Percentiles rank a stretch among this genome's conserved stretches.
Conservation (phyloP, 2,797 vertebrate genomes). For the Tokudaia muenninki region DNA sequence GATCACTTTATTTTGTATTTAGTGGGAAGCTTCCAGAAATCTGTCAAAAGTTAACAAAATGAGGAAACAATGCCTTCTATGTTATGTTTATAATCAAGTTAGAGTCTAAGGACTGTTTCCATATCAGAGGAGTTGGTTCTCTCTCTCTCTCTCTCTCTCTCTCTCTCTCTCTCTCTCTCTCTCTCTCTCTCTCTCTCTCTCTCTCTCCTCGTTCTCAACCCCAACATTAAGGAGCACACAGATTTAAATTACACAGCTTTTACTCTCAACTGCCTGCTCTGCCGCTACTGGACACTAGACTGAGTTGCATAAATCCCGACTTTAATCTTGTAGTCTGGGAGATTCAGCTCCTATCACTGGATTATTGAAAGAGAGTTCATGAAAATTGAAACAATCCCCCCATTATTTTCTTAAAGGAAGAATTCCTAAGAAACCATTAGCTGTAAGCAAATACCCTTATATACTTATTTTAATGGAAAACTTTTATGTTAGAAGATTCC, state of each 20-base stretch:
- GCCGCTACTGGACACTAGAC: not conserved
- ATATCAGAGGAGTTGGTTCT: not conserved
- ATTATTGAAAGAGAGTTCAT: conserved; percentile 69
- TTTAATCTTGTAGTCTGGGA: conserved; percentile 68
- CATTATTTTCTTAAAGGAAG: conserved; percentile 58
- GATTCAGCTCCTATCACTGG: not conserved
- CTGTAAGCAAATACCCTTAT: not conserved
- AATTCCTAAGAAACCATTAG: conserved; percentile 16
- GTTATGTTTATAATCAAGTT: conserved; percentile 20
- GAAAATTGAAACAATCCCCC: conserved; percentile 73
- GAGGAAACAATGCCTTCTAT: conserved; percentile 24
- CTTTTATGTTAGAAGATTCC: not conserved
- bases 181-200: too few relatives aligned
- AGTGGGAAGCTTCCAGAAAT: conserved; percentile 50
- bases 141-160: too few relatives aligned
- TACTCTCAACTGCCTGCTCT: too few relatives aligned
- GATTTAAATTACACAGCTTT: not conserved
- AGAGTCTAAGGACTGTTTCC: not conserved
- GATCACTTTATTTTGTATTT: conserved; percentile 68
- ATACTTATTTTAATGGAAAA: conserved; percentile 11
- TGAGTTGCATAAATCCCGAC: conserved; percentile 40
- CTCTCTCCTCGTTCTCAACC: too few relatives aligned
- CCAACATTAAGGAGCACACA: not conserved
- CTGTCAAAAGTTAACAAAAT: conserved; percentile 61
- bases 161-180: too few relatives aligned